Evolutionary conservation across 2,888 invertebrate species (phyloP), one percentile per base, ranked within the genome.

Genomic region (Pemphredon lugubris): DNA sequence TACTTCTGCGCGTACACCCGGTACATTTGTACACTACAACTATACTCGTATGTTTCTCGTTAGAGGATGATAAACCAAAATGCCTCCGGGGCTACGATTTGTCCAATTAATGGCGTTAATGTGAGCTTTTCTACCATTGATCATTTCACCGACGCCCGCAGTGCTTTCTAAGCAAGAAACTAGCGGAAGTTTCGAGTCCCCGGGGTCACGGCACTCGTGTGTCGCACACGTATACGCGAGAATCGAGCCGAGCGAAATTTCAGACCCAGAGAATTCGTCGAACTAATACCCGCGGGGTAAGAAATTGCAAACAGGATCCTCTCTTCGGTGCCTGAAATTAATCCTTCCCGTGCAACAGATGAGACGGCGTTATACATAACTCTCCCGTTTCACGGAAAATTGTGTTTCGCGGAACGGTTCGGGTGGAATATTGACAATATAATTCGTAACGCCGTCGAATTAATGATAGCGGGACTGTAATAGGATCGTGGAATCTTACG

Each of bases 231-330:
- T 34, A 39, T 45, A 34, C 34, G 60, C 32, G 55, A 21, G 59
- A 71, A 64, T 64, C 47, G 32, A 44, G 37, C 30, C 13, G 40
- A 26, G 61, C 45, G 69, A 69, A 78, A 79, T 77, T 77, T 75
- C 79, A 72, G 58, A 47, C 64, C 64, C 16, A 21, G 63, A 64
- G 70, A 77, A 77, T 74, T 74, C 74, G 50, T 51, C 50, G 63
- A 68, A 61, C 71, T 74, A 80, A 79, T 80, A 77, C 70, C 79
- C 74, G 47, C 20, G 74, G 67, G 70, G 67, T 71, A 80, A 80
- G 79, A 79, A 80, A 79, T 79, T 77, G 71, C 81, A 77, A 79
- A 80, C 81, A 69, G 71, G 81, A 79, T 80, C 63, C 50, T 42
- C 47, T 59, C 68, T 67, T 77, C 66, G 67, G 55, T 71, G 70